A percentile compares a stretch with the other conserved stretches of the same genome.
phyloP scores from a whole-genome alignment of 2,113 vertebrate species.

The Dunckerocampus dactyliophorus region DNA sequence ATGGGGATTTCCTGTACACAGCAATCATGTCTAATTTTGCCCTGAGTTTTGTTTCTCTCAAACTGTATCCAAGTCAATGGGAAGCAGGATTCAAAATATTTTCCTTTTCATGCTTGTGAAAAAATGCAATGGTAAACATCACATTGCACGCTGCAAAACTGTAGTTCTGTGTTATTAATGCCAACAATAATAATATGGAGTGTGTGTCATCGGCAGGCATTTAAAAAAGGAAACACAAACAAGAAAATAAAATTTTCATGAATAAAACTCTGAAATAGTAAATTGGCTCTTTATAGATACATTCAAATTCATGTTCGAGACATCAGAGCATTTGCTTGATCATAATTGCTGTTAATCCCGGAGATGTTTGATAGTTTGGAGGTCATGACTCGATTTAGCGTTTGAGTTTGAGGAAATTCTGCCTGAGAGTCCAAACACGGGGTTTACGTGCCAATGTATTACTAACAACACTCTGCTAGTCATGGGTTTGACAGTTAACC shows the following conservation, averaged over 20 bases:
- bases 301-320: no score
- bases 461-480: conserved; percentile 32
- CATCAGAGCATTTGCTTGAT: no score
- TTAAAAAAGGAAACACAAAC: no score
- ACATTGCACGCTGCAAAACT: no score
- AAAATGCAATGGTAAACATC: neutral
- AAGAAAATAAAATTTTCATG: no score
- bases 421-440: conserved; percentile 8
- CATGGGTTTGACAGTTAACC: conserved; percentile 28
- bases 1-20: conserved; percentile 54
- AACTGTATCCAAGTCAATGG: neutral
- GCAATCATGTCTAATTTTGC: fast-evolving
- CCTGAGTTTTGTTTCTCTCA: neutral
- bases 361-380: neutral
- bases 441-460: fast-evolving
- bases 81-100: neutral
- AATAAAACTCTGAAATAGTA: no score
- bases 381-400: no score
- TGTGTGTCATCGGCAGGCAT: no score
- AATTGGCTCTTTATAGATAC: no score
- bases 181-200: no score
- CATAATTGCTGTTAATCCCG: no score
- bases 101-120: neutral
- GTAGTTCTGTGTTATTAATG: no score
- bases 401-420: neutral